These are phyloP conservation scores for Rhinogobius similis DNA, from an alignment of 2,113 vertebrate genomes.

Conservation along the genomic window DNA sequence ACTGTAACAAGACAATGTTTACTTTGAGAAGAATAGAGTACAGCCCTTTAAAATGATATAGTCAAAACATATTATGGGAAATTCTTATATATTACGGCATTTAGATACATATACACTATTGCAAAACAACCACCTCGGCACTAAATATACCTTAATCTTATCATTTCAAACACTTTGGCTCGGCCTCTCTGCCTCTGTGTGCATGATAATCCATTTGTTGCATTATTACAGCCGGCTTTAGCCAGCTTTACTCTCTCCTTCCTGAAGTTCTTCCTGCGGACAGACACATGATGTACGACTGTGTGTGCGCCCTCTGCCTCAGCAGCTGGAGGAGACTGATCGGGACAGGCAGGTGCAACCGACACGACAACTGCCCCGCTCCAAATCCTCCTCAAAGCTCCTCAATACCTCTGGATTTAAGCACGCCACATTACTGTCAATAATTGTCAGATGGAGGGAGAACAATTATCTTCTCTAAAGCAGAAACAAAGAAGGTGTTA, in stretches of 20 bases:
- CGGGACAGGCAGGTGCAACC: constrained; percentile 52
- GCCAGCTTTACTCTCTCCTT: too few species aligned
- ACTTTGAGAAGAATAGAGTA: too few species aligned
- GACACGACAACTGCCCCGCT: constrained; percentile 53
- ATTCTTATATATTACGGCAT: too few species aligned
- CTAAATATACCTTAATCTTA: background rate
- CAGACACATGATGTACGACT: constrained; percentile 30
- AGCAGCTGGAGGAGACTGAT: constrained; percentile 62
- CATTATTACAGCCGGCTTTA: too few species aligned
- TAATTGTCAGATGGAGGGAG: constrained; percentile 60
- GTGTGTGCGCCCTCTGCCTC: constrained; percentile 19
- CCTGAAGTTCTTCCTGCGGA: constrained; percentile 28
- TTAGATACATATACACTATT: too few species aligned
- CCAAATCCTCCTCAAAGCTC: constrained; percentile 63
- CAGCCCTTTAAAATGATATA: too few species aligned
- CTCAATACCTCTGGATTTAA: constrained; percentile 58
- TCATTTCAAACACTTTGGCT: background rate
- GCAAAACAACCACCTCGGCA: too few species aligned
- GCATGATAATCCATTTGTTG: background rate
- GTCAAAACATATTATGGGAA: too few species aligned
- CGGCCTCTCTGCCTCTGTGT: background rate
- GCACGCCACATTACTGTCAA: constrained; percentile 66
- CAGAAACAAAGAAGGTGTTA: constrained; percentile 19
- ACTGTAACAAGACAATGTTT: too few species aligned
- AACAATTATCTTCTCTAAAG: constrained; percentile 40